phyloP scores from a whole-genome alignment of 1,140 invertebrate species.

The Aradophagus sp. region DNA sequence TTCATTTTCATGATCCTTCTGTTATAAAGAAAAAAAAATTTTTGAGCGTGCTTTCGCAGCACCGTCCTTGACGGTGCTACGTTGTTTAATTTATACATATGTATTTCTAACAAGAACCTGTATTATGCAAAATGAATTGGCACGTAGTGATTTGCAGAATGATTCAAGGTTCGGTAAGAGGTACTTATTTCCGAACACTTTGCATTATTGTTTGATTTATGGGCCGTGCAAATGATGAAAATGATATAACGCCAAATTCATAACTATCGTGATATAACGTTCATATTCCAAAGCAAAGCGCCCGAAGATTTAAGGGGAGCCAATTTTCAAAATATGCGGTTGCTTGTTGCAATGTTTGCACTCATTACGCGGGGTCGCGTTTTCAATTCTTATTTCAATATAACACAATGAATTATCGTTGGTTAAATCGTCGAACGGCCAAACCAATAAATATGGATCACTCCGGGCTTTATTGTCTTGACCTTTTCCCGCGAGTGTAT shows the following conservation, averaged over 20 bases:
- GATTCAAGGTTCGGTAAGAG: conserved; percentile 54
- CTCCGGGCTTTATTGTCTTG: conserved; percentile 20
- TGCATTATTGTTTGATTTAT: conserved; percentile 57
- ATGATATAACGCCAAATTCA: conserved; percentile 46
- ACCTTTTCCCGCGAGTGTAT: conserved; percentile 16
- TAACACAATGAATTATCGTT: conserved; percentile 31
- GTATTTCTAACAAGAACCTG: conserved; percentile 39
- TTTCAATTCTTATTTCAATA: conserved; percentile 47
- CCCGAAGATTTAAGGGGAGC: conserved; percentile 21
- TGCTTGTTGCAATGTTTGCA: conserved; percentile 32
- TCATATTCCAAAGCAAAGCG: conserved; percentile 38
- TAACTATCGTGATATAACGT: conserved; percentile 44
- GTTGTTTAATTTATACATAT: conserved; percentile 42
- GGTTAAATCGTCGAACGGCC: conserved; percentile 19
- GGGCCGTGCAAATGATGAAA: conserved; percentile 43
- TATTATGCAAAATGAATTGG: conserved; percentile 55
- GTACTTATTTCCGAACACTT: conserved; percentile 53
- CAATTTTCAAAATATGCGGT: conserved; percentile 48
- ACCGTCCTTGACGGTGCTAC: no score
- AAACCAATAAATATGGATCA: conserved; percentile 39
- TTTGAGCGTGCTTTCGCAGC: no score
- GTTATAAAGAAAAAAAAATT: no score
- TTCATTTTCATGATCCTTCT: no score
- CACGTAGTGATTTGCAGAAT: conserved; percentile 52
- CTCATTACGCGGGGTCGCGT: conserved; percentile 18